Conservation (phyloP, 2,888 invertebrate genomes). For the Ophioninae sp. region DNA sequence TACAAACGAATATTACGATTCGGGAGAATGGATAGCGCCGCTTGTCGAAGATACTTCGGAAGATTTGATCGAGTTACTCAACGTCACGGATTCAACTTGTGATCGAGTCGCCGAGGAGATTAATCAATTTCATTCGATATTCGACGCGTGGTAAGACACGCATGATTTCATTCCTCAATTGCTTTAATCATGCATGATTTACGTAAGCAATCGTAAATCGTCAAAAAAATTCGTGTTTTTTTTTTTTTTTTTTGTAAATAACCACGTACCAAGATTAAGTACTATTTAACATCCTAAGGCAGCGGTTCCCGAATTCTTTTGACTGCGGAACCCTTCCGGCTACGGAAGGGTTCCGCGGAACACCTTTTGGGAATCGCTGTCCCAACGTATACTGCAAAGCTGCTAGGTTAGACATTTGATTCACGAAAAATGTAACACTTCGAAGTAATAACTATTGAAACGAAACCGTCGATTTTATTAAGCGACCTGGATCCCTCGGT, state of each 20-base stretch:
- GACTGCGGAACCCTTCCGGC: too few species aligned
- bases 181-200: background rate
- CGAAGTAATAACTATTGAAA: too few species aligned
- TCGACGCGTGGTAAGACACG: conserved; percentile 69
- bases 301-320: too few species aligned
- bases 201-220: too few species aligned
- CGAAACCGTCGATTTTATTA: background rate
- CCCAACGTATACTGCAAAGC: background rate
- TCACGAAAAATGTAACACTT: background rate
- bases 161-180: background rate
- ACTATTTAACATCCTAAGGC: too few species aligned
- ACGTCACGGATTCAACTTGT: conserved; percentile 63
- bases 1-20: conserved; percentile 55
- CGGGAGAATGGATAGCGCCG: conserved; percentile 47
- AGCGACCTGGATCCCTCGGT: background rate
- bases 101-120: conserved; percentile 69
- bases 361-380: too few species aligned
- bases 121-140: conserved; percentile 67
- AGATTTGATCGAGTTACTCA: conserved; percentile 69
- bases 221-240: too few species aligned
- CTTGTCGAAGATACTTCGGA: conserved; percentile 51
- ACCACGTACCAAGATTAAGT: too few species aligned
- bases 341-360: too few species aligned
- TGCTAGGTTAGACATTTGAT: background rate
- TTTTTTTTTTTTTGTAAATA: too few species aligned